Conservation (phyloP, 1,140 invertebrate species). For the Neodiprion pinetum region DNA sequence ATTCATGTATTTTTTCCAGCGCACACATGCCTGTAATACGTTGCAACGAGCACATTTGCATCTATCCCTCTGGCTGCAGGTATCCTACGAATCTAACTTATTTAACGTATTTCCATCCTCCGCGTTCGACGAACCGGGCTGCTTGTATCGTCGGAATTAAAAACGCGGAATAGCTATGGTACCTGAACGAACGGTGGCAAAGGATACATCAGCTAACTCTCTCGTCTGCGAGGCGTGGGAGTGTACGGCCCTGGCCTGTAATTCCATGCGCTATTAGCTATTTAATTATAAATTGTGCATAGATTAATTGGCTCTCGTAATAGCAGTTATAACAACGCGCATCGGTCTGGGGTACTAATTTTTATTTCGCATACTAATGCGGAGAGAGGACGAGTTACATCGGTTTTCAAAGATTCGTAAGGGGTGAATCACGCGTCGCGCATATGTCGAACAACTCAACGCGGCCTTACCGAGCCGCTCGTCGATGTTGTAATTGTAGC, state of each 20-base stretch:
- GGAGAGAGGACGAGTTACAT: constrained; percentile 6
- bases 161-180: neutral
- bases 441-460: too few species aligned
- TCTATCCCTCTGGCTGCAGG: neutral
- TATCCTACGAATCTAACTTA: too few species aligned
- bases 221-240: constrained; percentile 49
- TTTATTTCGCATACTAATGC: constrained; percentile 34
- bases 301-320: constrained; percentile 62
- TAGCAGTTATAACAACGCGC: constrained; percentile 52
- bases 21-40: neutral
- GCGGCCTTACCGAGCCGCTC: too few species aligned
- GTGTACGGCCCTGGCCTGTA: constrained; percentile 54
- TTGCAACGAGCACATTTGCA: neutral
- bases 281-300: constrained; percentile 63
- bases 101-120: too few species aligned
- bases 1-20: neutral
- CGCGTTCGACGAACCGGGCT: neutral
- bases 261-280: constrained; percentile 62
- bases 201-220: constrained; percentile 16
- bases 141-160: neutral
- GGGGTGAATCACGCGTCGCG: too few species aligned
- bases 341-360: constrained; percentile 9
- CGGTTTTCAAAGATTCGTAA: too few species aligned
- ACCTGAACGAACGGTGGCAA: neutral
- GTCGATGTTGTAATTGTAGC: too few species aligned